Base-by-base conservation (phyloP, 2,113 vertebrate genomes). In the Oncorhynchus nerka region DNA sequence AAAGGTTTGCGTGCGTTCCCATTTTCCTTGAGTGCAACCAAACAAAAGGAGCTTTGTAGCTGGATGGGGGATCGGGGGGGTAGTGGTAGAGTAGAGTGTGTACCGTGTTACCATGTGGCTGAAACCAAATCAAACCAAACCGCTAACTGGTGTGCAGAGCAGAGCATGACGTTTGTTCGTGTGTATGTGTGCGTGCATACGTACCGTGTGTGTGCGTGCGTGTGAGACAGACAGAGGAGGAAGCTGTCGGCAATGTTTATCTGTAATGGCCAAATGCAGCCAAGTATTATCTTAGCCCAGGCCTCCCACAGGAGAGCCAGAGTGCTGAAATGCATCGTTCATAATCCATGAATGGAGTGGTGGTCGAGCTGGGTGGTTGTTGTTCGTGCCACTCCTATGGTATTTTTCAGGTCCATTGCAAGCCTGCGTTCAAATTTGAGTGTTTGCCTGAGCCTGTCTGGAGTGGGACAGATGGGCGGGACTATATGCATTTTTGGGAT, bases 21-120 rank as follows among this genome's bases (percentile, higher is more conserved):
- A 86, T 84, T 90, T 89, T 92, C 82, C 87, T 77, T 78, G 79
- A 87, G 84, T 90, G 83, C 39, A 83, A 77, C 66, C 79, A 76
- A 93, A 93, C 90, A 94, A 92, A 93, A 89, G 88, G 70, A 81
- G 80, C 91, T 91, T 92, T 92, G 91, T 92, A 78, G 84, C 73
- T 79, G 75, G 71, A 78, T 86, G 79, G 16, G 74, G 75, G 75
- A 78, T 88, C 87, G 76, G 32, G 32, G 75, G 79, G 76, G 55
- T 69, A 20, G 49, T 26, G 39, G 20, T 20, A 6, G 49, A 55
- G 22, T 76, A 39, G 22, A 48, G 68, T 20, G 68, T 45, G 68
- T 49, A 48, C 22, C 4, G 26, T 66, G 2, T 82, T 86, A 85
- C 85, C 85, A 86, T 88, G 85, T 89, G 86, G 83, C 70, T 57